phyloP scores from a whole-genome alignment of 1,140 invertebrate genomes.

The Acyrthosiphon pisum region DNA sequence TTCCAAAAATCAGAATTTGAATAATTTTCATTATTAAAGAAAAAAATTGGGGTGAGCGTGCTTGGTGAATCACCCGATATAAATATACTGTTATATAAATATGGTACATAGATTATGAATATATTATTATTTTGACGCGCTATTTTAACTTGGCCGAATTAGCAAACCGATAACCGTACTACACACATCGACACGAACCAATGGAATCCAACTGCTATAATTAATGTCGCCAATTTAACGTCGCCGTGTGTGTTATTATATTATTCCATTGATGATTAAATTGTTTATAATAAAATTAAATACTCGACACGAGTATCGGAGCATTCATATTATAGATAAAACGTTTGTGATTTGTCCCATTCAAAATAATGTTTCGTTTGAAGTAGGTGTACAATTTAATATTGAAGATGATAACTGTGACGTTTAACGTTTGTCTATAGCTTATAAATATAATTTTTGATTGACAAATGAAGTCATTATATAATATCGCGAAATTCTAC shows the following conservation, averaged over 20 bases:
- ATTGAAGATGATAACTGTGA: background rate
- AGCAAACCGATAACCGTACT: background rate
- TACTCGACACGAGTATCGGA: background rate
- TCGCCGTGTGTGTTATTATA: background rate
- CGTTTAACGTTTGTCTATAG: background rate
- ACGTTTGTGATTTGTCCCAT: background rate
- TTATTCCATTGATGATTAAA: conserved; percentile 18
- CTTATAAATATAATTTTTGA: too few relatives aligned
- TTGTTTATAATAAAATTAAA: conserved; percentile 2
- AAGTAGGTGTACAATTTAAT: background rate
- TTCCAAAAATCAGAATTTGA: too few relatives aligned
- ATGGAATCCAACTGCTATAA: background rate
- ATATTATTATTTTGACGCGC: background rate
- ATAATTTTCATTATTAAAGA: too few relatives aligned
- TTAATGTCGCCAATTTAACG: background rate
- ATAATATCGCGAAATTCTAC: background rate
- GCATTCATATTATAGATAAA: background rate
- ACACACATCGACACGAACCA: background rate
- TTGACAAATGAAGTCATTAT: background rate
- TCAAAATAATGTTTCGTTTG: background rate
- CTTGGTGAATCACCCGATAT: background rate
- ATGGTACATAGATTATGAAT: background rate
- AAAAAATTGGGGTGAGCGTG: too few relatives aligned
- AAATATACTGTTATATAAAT: background rate
- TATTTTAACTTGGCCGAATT: background rate